phyloP scores from a whole-genome alignment of 2,888 invertebrate genomes.

The Chrysotoxum bicinctum region DNA sequence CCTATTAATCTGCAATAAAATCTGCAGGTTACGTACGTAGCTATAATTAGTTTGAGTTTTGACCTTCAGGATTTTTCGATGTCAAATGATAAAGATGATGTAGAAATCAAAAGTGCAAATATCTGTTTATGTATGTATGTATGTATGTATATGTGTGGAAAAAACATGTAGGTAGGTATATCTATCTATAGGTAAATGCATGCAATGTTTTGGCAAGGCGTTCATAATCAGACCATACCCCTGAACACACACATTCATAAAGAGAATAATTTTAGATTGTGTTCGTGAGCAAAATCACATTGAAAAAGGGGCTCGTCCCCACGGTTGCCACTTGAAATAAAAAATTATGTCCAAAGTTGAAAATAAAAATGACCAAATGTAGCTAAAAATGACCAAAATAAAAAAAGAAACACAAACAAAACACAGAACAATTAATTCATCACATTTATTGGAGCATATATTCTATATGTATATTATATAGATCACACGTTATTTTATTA shows the following conservation, averaged over 20 bases:
- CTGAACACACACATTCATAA: not conserved
- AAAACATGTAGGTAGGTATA: not conserved
- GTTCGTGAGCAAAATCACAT: conserved; percentile 6
- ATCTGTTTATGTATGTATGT: not conserved
- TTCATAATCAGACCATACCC: conserved; percentile 35
- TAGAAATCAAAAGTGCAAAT: conserved; percentile 28
- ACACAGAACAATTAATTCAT: too few relatives aligned
- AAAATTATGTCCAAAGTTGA: too few relatives aligned
- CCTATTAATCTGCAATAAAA: conserved; percentile 15
- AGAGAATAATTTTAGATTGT: not conserved
- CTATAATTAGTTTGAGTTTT: not conserved
- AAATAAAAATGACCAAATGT: too few relatives aligned
- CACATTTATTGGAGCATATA: too few relatives aligned
- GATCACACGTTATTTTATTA: too few relatives aligned
- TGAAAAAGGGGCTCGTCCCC: conserved; percentile 60
- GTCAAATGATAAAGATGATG: conserved; percentile 19
- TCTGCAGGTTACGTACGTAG: conserved; percentile 8
- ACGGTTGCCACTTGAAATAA: too few relatives aligned
- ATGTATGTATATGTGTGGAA: not conserved
- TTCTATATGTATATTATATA: too few relatives aligned
- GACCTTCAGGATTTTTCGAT: conserved; percentile 38
- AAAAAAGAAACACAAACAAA: too few relatives aligned
- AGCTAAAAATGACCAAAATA: too few relatives aligned
- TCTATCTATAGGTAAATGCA: too few relatives aligned
- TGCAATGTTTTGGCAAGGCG: conserved; percentile 19